Conservation (phyloP, 1,140 invertebrate genomes). For the Trachelipus rathkii region DNA sequence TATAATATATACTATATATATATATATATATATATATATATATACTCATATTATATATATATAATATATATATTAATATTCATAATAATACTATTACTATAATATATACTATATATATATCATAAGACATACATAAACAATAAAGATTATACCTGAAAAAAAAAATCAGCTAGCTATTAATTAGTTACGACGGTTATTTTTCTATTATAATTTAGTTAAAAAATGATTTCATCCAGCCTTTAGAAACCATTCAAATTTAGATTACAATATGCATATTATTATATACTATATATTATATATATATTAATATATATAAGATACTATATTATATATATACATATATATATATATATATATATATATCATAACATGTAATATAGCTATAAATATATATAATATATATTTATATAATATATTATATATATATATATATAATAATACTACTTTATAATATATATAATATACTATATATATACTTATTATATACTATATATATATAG, state of each 20-base stretch:
- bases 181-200: too few relatives aligned
- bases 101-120: slow-evolving; percentile 13
- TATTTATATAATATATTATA: not conserved
- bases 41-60: slow-evolving; percentile 20
- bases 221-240: too few relatives aligned
- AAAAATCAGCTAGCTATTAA: too few relatives aligned
- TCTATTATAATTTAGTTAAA: too few relatives aligned
- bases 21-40: slow-evolving; percentile 17
- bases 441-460: too few relatives aligned
- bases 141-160: too few relatives aligned
- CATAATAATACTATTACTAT: too few relatives aligned
- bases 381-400: slow-evolving; percentile 7
- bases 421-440: not conserved
- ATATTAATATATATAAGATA: not conserved
- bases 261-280: not conserved
- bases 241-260: too few relatives aligned
- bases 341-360: slow-evolving; percentile 12
- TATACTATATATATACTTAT: slow-evolving; percentile 17
- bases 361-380: too few relatives aligned
- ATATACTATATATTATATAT: slow-evolving; percentile 22
- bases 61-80: too few relatives aligned
- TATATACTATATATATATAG: slow-evolving; percentile 8
- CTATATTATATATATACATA: not conserved
- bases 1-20: slow-evolving; percentile 19
- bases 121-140: too few relatives aligned